A percentile compares a stretch with the other conserved stretches of the same genome.
Evolutionary conservation across 2,888 invertebrate genomes (phyloP).

Genomic region (Vanessa cardui): DNA sequence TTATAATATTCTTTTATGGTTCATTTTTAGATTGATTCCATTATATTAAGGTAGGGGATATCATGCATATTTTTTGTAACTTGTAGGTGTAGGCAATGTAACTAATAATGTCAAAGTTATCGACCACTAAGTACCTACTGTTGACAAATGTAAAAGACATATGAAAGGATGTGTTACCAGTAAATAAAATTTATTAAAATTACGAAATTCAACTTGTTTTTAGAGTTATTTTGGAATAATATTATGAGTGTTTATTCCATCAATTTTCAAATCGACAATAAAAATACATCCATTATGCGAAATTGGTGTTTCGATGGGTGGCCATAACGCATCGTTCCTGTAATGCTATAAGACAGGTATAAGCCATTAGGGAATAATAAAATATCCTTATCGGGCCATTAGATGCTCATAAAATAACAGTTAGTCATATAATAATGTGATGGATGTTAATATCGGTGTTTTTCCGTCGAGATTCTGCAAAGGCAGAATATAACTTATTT

Average conservation of each 20-base stretch:
- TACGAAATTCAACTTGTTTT: background rate
- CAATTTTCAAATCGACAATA: constrained; percentile 61
- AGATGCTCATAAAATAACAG: constrained; percentile 81
- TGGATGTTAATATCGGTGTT: constrained; percentile 78
- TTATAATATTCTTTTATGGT: no score
- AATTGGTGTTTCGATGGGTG: constrained; percentile 71
- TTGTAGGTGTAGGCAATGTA: no score
- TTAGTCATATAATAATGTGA: constrained; percentile 80
- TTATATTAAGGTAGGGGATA: no score
- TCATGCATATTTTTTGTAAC: no score
- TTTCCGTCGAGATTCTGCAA: constrained; percentile 49
- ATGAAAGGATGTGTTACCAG: no score
- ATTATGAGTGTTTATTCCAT: constrained; percentile 14
- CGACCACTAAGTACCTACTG: no score
- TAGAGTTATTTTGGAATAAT: background rate
- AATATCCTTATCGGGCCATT: constrained; percentile 80
- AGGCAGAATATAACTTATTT: constrained; percentile 16
- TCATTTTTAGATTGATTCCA: no score
- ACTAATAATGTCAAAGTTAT: no score
- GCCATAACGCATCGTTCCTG: constrained; percentile 72
- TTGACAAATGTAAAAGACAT: no score
- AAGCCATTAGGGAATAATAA: constrained; percentile 81
- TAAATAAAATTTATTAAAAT: no score
- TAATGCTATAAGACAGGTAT: constrained; percentile 78
- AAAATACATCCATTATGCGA: constrained; percentile 76